Percentiles rank a stretch among this genome's conserved stretches.
Evolutionary conservation across 2,113 vertebrate genomes (phyloP).

Genomic region (Brienomyrus brachyistius): DNA sequence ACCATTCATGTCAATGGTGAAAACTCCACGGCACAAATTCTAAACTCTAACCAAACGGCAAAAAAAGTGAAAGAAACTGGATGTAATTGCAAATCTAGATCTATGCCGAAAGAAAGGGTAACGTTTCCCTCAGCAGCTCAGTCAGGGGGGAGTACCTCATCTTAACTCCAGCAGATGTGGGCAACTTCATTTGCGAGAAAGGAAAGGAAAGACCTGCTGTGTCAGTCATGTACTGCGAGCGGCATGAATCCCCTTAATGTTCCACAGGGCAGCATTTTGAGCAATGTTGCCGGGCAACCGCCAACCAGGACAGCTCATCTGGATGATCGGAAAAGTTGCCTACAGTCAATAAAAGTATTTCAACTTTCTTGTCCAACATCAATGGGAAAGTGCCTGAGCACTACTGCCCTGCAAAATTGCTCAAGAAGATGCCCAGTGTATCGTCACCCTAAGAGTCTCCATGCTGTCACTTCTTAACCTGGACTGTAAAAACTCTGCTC

Average conservation of each 20-base stretch:
- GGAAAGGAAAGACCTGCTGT: background rate
- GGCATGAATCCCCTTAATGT: background rate
- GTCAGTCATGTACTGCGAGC: background rate
- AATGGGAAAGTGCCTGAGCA: background rate
- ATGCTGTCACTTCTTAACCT: background rate
- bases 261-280: background rate
- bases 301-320: background rate
- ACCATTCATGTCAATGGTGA: background rate
- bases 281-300: background rate
- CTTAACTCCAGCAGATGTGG: background rate
- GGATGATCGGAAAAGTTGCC: background rate
- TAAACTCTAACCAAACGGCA: background rate
- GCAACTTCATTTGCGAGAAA: background rate
- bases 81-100: background rate
- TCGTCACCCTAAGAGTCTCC: background rate
- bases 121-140: background rate
- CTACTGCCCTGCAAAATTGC: background rate
- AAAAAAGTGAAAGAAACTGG: background rate
- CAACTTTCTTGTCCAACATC: background rate
- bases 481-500: background rate
- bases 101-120: background rate
- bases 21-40: background rate
- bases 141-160: background rate
- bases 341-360: background rate
- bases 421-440: too few species aligned